Base-by-base conservation (phyloP, 2,113 vertebrate genomes). In the Hydropotes inermis region DNA sequence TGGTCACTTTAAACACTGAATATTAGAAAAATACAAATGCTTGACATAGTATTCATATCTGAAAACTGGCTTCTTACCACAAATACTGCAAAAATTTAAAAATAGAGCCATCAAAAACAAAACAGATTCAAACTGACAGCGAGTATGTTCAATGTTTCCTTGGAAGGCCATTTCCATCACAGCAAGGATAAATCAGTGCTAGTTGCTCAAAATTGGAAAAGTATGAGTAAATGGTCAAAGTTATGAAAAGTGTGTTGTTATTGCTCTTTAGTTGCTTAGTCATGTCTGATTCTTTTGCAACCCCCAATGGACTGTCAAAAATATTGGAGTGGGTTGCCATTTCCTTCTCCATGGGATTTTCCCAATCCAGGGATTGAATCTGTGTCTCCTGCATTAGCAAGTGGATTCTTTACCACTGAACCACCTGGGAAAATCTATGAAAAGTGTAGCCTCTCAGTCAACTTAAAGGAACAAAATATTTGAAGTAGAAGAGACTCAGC, bases 1-100 rank as follows among this genome's bases (percentile, higher is more conserved):
- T 98, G 47, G 95, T 96, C 88, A 61, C 96, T 96, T 94, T 93
- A 97, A 97, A 89, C 91, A 91, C 92, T 79, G 96, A 97, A 95
- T 89, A 97, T 90, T 95, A 97, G 95, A 78, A 67, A 94, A 98
- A 67, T 95, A 97, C 60, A 97, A 97, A 95, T 16, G 85, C 83
- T 98, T 91, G 86, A 94, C 95, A 96, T 83, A 79, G 10, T 10
- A 30, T 33, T 97, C 95, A 91, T 94, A 96, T 88, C 97, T n/a
- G 94, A 76, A 0, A 82, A 0, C 39, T 4, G 33, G 50, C 28
- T 97, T 58, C 12, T 89, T 84, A 78, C 84, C 91, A 74, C 9
- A 52, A 94, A 85, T 1, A 30, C 91, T 83, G 88, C 76, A 94
- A 89, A 76, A 43, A 88, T 97, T 60, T 64, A 97, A 98, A 82